Percentiles rank a stretch among this genome's conserved stretches.
Evolutionary conservation across 2,797 vertebrate genomes (phyloP).

Genomic region (Cossypha caffra): DNA sequence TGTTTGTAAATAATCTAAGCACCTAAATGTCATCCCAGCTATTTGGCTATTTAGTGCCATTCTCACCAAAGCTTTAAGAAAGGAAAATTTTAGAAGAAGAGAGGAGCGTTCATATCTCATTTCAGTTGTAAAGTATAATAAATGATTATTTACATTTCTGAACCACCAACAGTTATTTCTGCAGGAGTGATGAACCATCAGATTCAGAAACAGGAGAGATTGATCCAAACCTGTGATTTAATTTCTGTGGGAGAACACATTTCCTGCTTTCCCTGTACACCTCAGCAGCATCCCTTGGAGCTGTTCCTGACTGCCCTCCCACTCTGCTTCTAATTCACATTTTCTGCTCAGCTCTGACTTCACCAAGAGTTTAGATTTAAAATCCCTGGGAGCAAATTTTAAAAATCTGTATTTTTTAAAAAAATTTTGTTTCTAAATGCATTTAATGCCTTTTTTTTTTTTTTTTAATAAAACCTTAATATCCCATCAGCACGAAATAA

Average conservation of each 20-base stretch:
- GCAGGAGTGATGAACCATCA: neutral
- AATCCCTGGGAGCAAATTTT: neutral
- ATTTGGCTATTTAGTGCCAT: neutral
- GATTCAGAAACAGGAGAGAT: neutral
- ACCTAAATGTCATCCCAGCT: neutral
- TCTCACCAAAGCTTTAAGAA: neutral
- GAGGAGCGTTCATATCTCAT: neutral
- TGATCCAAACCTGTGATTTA: neutral
- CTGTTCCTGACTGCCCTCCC: neutral
- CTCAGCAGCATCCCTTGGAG: neutral
- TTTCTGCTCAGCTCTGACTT: neutral
- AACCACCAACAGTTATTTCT: neutral
- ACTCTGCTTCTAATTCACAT: neutral
- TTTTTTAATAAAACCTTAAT: neutral
- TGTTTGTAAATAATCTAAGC: neutral
- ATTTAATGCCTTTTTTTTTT: neutral
- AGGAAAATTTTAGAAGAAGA: neutral
- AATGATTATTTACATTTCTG: neutral
- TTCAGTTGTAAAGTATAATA: neutral
- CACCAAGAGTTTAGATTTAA: neutral
- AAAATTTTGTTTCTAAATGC: neutral
- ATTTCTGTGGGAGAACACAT: neutral
- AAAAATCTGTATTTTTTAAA: neutral
- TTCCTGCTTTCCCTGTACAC: neutral
- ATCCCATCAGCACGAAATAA: neutral